These are phyloP conservation scores for Microtus montanus DNA, from an alignment of 2,113 vertebrate species.

Conservation along the genomic window DNA sequence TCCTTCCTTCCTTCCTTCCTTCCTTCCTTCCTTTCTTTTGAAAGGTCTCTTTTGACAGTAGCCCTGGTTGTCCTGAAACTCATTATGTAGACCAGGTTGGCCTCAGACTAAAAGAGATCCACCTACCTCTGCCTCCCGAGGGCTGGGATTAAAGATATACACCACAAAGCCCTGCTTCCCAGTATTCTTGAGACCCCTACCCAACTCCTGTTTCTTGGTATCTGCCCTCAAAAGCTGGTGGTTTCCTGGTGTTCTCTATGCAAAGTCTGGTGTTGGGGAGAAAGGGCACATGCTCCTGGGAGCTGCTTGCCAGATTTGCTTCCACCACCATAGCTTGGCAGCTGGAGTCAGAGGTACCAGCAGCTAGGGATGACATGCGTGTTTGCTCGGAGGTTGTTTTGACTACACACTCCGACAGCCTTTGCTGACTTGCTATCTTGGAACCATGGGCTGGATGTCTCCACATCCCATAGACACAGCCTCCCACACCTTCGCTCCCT, in stretches of 20 bases:
- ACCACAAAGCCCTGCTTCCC: background rate
- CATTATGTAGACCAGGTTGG: background rate
- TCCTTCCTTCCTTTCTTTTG: background rate
- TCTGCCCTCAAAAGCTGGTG: background rate
- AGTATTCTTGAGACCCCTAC: background rate
- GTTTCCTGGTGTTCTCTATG: background rate
- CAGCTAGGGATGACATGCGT: background rate
- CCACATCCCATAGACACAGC: slow-evolving; percentile 19
- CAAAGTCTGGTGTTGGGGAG: background rate
- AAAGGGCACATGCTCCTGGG: background rate
- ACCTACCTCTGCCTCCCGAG: background rate
- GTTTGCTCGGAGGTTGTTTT: background rate
- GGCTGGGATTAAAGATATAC: background rate
- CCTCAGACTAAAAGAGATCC: background rate
- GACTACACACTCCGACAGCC: background rate
- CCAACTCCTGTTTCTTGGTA: background rate
- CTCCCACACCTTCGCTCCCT: slow-evolving; percentile 10
- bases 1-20: fast-evolving
- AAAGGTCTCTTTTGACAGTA: background rate
- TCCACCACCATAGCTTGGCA: background rate
- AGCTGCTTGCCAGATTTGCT: background rate
- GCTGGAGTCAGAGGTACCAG: background rate
- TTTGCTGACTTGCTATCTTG: slow-evolving; percentile 22
- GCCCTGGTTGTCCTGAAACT: background rate
- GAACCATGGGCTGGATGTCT: slow-evolving; percentile 36